A percentile compares a stretch with the other conserved stretches of the same genome.
Conservation (phyloP, 2,888 invertebrate genomes). For the Pherbina coryleti region DNA sequence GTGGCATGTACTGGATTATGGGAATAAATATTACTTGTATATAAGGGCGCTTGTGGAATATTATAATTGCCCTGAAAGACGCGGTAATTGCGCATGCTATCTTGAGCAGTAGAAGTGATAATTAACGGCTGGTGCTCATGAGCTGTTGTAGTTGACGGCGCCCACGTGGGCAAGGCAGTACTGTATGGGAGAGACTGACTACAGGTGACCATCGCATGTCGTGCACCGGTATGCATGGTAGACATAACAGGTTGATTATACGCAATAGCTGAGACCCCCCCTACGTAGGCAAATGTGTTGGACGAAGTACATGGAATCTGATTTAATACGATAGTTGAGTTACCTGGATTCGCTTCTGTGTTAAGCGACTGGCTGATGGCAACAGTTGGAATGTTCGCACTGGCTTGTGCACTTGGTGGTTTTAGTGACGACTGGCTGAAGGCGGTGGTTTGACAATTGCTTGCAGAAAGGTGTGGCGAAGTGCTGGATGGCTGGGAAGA, state of each 20-base stretch:
- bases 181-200: conserved; percentile 1
- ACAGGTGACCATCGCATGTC: background rate
- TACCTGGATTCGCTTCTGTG: background rate
- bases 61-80: background rate
- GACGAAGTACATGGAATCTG: background rate
- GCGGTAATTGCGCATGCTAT: background rate
- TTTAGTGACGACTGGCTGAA: background rate
- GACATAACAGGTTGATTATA: background rate
- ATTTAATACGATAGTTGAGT: background rate
- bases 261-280: conserved; percentile 1
- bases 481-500: background rate
- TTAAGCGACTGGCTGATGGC: background rate
- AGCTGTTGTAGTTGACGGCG: background rate
- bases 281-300: background rate
- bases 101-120: background rate
- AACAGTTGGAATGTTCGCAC: background rate
- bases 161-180: background rate
- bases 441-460: background rate
- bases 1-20: background rate
- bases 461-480: background rate
- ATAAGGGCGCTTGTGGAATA: background rate
- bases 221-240: no score
- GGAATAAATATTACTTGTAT: background rate
- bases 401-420: background rate
- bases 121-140: background rate